Evolutionary conservation across 1,140 invertebrate species (phyloP), one percentile per base, ranked within the genome.

Genomic region (Camponotus floridanus): DNA sequence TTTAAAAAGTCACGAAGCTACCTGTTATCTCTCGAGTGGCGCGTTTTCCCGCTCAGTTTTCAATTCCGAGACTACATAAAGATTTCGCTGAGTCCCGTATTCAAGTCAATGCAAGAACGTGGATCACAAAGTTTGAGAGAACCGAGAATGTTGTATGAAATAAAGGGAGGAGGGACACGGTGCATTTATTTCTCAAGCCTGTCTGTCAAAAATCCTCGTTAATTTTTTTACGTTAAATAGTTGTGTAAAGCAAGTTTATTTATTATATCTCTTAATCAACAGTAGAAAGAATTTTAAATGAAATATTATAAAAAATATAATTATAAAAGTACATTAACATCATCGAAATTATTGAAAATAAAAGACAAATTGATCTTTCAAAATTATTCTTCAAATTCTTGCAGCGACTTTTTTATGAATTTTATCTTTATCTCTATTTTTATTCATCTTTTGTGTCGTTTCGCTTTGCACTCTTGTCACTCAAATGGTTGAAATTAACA

Each of bases 401-500:
- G 3, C 55, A 76, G 5, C n/a, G 26, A 76, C 5, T 65, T 83
- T 33, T 70, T 1, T 18, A 48, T 74, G 3, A 15, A 51, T 7
- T 13, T 74, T 31, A 15, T 36, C 62, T 26, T 26, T 26, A 26
- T 26, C 1, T 26, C 26, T 26, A 26, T 26, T 26, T 26, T 26
- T 26, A 26, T 26, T 26, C 48, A 33, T 39, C n/a, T 71, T 18
- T 86, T 45, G 51, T 76, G 13, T 3, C n/a, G 48, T 67, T 74
- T 68, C 39, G 33, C 26, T 55, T 74, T 36, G 71, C 68, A 45
- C 74, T 76, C 73, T 90, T 90, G 87, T 87, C 87, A 89, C 86
- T 81, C 86, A 73, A 89, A 91, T 91, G 68, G 86, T 90, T 90
- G 70, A 83, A 92, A 73, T 91, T 92, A 92, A 92, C 91, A 91